A percentile compares a stretch with the other conserved stretches of the same genome.
Evolutionary conservation across 2,888 invertebrate species (phyloP).

Genomic region (Heliconius sara): DNA sequence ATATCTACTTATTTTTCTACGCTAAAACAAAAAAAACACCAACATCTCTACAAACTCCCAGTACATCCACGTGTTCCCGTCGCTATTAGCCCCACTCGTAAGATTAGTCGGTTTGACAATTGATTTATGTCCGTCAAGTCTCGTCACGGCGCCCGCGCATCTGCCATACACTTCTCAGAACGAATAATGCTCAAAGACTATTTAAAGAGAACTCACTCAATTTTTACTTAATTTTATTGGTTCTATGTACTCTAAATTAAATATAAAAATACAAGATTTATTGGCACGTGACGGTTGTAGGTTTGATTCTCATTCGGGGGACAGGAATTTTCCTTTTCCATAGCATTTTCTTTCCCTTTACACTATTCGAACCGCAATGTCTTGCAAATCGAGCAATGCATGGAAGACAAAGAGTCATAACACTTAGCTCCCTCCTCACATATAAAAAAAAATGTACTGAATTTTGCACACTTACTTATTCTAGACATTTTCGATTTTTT

Average conservation of each 20-base stretch:
- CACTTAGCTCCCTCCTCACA: no score
- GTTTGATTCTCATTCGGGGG: no score
- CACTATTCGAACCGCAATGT: no score
- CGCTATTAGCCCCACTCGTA: constrained; percentile 65
- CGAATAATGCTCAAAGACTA: constrained; percentile 64
- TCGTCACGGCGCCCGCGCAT: constrained; percentile 81
- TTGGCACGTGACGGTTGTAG: not conserved
- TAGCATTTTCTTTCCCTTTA: no score
- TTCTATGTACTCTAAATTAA: not conserved
- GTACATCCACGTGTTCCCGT: constrained; percentile 62
- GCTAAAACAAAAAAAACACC: not conserved
- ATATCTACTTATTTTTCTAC: no score
- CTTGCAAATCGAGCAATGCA: not conserved
- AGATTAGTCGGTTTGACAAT: constrained; percentile 81
- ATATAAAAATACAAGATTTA: no score
- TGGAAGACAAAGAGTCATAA: not conserved
- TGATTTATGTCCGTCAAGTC: constrained; percentile 83
- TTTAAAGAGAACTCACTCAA: constrained; percentile 32
- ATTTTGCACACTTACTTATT: no score
- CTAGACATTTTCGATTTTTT: no score
- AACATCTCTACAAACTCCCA: not conserved
- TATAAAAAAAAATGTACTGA: no score
- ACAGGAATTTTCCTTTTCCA: not conserved
- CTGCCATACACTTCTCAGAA: constrained; percentile 59
- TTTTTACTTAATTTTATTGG: not conserved